phyloP scores from a whole-genome alignment of 1,140 invertebrate species.

The Drosophila pallidifrons region DNA sequence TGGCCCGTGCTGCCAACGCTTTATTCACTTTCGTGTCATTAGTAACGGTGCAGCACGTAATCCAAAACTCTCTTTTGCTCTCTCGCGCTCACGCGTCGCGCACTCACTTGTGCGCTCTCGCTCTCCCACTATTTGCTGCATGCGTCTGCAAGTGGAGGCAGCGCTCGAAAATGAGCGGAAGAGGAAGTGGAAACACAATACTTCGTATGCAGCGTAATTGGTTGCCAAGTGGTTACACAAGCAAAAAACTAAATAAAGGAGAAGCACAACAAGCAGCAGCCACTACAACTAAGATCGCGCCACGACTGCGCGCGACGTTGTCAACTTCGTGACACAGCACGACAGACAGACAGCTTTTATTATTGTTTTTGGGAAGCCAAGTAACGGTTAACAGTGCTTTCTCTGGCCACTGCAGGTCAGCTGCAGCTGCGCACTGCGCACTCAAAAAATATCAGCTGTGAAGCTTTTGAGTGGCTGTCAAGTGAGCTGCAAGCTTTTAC shows the following conservation, averaged over 20 bases:
- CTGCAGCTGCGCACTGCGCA: slow-evolving; percentile 36
- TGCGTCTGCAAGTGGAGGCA: slow-evolving; percentile 26
- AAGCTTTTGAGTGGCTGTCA: slow-evolving; percentile 36
- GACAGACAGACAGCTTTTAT: slow-evolving; percentile 40
- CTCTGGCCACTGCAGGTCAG: slow-evolving; percentile 38
- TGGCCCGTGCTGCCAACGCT: slow-evolving; percentile 56
- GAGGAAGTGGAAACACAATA: slow-evolving; percentile 80
- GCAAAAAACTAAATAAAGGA: slow-evolving; percentile 43
- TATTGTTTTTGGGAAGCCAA: slow-evolving; percentile 15
- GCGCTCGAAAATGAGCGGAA: slow-evolving; percentile 61
- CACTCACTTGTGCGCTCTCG: background rate
- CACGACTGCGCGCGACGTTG: slow-evolving; percentile 26
- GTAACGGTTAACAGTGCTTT: slow-evolving; percentile 50
- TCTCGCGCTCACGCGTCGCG: slow-evolving; percentile 12
- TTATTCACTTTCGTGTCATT: slow-evolving; percentile 81
- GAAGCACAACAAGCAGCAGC: slow-evolving; percentile 30
- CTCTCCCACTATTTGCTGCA: slow-evolving; percentile 28
- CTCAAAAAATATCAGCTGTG: slow-evolving; percentile 15
- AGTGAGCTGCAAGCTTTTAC: slow-evolving; percentile 15
- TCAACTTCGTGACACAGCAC: slow-evolving; percentile 47
- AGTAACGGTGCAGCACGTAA: slow-evolving; percentile 81
- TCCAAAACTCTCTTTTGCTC: slow-evolving; percentile 50
- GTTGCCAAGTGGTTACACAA: slow-evolving; percentile 75
- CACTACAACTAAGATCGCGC: slow-evolving; percentile 43
- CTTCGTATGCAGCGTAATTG: slow-evolving; percentile 71